These are phyloP conservation scores for Laupala kohalensis DNA, from an alignment of 1,140 invertebrate genomes.

Conservation along the genomic window DNA sequence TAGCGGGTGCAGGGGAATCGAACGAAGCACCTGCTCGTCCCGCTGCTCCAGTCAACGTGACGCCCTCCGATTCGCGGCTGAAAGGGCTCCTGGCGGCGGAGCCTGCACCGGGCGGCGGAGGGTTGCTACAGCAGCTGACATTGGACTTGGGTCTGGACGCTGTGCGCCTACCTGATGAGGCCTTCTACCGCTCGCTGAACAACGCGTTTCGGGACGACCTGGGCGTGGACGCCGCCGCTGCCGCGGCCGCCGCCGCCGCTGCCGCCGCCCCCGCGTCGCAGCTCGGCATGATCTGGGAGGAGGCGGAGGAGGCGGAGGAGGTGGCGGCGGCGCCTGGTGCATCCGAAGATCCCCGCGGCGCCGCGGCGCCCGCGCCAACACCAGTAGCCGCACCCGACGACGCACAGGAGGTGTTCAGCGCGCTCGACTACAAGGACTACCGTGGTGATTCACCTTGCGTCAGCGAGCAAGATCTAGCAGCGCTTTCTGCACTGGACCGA, in stretches of 20 bases:
- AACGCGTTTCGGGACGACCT: slow-evolving; percentile 72
- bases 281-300: slow-evolving; percentile 71
- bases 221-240: slow-evolving; percentile 32
- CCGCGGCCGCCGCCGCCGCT: slow-evolving; percentile 31
- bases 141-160: slow-evolving; percentile 34
- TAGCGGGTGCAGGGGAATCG: slow-evolving; percentile 25
- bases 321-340: slow-evolving; percentile 12
- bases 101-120: neutral
- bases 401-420: slow-evolving; percentile 54
- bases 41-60: slow-evolving; percentile 24
- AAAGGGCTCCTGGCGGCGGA: slow-evolving; percentile 1
- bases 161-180: slow-evolving; percentile 53
- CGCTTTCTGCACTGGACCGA: slow-evolving; percentile 58
- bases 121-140: slow-evolving; percentile 28
- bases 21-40: slow-evolving; percentile 27
- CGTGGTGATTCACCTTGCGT: slow-evolving; percentile 56
- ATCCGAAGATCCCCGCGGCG: slow-evolving; percentile 15
- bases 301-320: slow-evolving; percentile 35
- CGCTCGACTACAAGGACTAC: slow-evolving; percentile 67
- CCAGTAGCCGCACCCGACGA: slow-evolving; percentile 29
- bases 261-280: slow-evolving; percentile 35
- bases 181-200: slow-evolving; percentile 77
- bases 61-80: neutral
- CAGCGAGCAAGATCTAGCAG: slow-evolving; percentile 61
- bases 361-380: slow-evolving; percentile 8